A percentile compares a stretch with the other conserved stretches of the same genome.
These are phyloP conservation scores for Paramormyrops hopkinsi DNA, from an alignment of 2,797 vertebrate genomes.

Conservation along the genomic window DNA sequence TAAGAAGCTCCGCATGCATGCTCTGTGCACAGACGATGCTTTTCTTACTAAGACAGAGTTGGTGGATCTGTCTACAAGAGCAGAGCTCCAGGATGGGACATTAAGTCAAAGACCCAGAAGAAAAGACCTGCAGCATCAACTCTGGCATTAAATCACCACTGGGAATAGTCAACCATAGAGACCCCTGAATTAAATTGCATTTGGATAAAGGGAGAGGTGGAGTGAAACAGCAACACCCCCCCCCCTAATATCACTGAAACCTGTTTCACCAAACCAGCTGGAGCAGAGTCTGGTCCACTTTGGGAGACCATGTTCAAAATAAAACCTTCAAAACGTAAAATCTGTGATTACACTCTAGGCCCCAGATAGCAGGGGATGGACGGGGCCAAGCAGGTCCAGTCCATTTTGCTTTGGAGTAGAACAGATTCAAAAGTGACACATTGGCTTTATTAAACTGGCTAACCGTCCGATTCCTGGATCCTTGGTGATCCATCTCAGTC, in stretches of 20 bases:
- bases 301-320: not conserved
- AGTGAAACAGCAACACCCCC: not conserved
- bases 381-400: not conserved
- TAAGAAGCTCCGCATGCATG: not conserved
- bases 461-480: not conserved
- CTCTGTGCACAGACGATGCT: not conserved
- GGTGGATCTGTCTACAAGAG: not conserved
- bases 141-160: not conserved
- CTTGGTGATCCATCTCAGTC: not conserved
- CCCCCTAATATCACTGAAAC: not conserved
- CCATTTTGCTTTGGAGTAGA: not conserved
- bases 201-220: not conserved
- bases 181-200: not conserved
- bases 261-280: not conserved
- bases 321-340: not conserved
- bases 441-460: not conserved
- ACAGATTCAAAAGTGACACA: not conserved
- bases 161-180: not conserved
- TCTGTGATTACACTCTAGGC: not conserved
- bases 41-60: not conserved
- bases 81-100: not conserved
- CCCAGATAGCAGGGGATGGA: not conserved
- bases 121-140: not conserved
- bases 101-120: not conserved
- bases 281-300: not conserved